Evolutionary conservation across 2,113 vertebrate genomes (phyloP).

Genomic region (Coptodon rendalli): DNA sequence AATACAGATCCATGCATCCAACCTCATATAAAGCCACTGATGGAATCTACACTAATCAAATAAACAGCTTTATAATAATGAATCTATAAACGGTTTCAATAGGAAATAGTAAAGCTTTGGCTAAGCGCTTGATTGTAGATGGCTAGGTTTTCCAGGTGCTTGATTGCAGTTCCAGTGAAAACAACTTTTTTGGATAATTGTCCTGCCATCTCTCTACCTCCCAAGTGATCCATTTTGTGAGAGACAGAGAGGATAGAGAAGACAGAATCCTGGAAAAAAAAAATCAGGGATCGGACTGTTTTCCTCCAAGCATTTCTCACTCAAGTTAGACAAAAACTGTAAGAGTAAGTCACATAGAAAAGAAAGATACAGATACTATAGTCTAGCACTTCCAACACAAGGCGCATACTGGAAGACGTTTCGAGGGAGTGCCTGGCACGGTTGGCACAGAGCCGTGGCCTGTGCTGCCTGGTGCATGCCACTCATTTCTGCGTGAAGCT

Average conservation of each 20-base stretch:
- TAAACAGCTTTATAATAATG: neutral
- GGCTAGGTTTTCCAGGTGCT: constrained; percentile 11
- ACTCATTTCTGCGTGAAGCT: constrained; percentile 70
- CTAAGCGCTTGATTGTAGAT: constrained; percentile 9
- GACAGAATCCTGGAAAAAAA: neutral
- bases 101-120: constrained; percentile 9
- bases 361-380: neutral
- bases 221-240: constrained; percentile 1
- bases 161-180: constrained; percentile 32
- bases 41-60: constrained; percentile 6
- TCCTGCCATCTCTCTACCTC: constrained; percentile 5
- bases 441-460: constrained; percentile 50
- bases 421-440: constrained; percentile 41
- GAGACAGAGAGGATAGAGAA: neutral
- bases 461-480: constrained; percentile 63
- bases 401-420: constrained; percentile 3
- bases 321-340: neutral
- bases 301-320: neutral
- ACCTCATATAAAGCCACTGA: neutral
- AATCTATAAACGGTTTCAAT: neutral
- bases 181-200: constrained; percentile 18
- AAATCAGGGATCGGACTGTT: neutral
- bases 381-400: constrained; percentile 18
- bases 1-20: neutral
- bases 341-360: neutral